Evolutionary conservation across 2,113 vertebrate species (phyloP).

Genomic region (Orcinus orca): DNA sequence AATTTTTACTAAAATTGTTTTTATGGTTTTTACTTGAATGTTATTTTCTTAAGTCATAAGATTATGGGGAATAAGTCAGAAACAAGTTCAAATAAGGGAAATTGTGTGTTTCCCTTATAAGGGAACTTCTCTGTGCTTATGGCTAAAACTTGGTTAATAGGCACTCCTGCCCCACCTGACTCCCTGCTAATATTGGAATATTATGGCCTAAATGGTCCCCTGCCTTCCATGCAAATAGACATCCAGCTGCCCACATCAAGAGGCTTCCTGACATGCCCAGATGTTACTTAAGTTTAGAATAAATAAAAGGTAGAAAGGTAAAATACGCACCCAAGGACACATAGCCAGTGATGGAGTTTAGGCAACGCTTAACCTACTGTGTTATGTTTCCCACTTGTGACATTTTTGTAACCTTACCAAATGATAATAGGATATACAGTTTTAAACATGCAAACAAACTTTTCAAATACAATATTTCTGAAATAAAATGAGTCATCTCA

Average conservation of each 20-base stretch:
- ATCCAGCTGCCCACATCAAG: not conserved
- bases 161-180: not conserved
- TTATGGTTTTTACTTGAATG: not conserved
- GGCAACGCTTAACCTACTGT: not conserved
- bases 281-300: not conserved
- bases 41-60: not conserved
- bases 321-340: not conserved
- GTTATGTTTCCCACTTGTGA: not conserved
- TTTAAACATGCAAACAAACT: not conserved
- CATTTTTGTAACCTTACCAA: not conserved
- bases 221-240: not conserved
- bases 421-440: not conserved
- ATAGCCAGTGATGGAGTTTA: not conserved
- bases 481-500: not conserved
- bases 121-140: not conserved
- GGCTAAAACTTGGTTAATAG: not conserved
- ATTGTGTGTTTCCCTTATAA: not conserved
- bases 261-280: not conserved
- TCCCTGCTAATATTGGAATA: not conserved
- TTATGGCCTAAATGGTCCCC: not conserved
- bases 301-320: not conserved
- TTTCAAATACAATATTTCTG: not conserved
- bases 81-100: not conserved
- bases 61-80: not conserved
- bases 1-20: not conserved